A percentile compares a stretch with the other conserved stretches of the same genome.
Evolutionary conservation across 2,888 invertebrate genomes (phyloP).

Genomic region (Agrilus cyanescens): DNA sequence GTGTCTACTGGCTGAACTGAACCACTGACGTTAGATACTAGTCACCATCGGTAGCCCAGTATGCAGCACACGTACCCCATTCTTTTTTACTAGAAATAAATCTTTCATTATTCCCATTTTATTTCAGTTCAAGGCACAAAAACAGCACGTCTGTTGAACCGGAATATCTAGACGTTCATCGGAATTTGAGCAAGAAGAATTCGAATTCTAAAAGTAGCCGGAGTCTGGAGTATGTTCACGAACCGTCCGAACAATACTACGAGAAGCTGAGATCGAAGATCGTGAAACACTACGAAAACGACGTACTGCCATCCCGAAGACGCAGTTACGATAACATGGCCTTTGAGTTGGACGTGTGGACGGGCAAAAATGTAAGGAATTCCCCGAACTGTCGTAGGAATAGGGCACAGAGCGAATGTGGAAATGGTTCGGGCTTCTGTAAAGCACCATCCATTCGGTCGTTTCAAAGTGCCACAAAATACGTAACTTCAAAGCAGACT

Average conservation of each 20-base stretch:
- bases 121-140: background rate
- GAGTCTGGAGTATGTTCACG: conserved; percentile 44
- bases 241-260: conserved; percentile 40
- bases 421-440: conserved; percentile 21
- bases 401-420: conserved; percentile 19
- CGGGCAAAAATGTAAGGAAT: conserved; percentile 36
- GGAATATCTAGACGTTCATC: conserved; percentile 13
- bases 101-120: too few relatives aligned
- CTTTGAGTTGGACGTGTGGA: conserved; percentile 63
- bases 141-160: conserved; percentile 1
- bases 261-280: conserved; percentile 36
- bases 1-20: too few relatives aligned
- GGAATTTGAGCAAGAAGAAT: conserved; percentile 29
- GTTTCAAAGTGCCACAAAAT: conserved; percentile 18
- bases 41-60: too few relatives aligned
- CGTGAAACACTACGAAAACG: conserved; percentile 27
- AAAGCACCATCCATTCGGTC: conserved; percentile 20
- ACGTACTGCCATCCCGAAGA: conserved; percentile 16
- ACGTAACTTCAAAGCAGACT: conserved; percentile 9
- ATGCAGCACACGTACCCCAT: too few relatives aligned
- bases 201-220: conserved; percentile 32
- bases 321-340: conserved; percentile 53
- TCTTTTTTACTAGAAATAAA: too few relatives aligned
- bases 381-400: conserved; percentile 28
- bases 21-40: too few relatives aligned